Evolutionary conservation across 2,797 vertebrate genomes (phyloP).

Genomic region (Esox lucius): DNA sequence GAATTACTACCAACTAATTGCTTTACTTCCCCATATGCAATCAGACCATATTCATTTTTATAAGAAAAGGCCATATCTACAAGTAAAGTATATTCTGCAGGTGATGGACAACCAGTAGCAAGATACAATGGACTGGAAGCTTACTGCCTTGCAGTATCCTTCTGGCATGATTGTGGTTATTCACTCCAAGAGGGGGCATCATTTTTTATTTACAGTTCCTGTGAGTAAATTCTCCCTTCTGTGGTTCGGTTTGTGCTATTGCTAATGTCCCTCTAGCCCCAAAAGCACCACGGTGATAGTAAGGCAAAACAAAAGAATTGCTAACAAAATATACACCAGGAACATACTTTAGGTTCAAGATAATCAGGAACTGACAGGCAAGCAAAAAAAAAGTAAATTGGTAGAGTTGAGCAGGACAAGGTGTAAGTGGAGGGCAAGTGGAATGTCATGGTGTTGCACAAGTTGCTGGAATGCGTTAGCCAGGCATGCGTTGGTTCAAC

Average conservation of each 20-base stretch:
- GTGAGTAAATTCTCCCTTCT: slow-evolving; percentile 9
- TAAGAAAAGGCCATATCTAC: slow-evolving; percentile 1
- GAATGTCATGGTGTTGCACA: neutral
- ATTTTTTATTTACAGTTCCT: neutral
- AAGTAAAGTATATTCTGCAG: neutral
- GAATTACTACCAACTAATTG: too few relatives aligned
- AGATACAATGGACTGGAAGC: neutral
- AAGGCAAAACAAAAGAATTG: slow-evolving; percentile 40
- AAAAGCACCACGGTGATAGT: slow-evolving; percentile 52
- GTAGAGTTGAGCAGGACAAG: slow-evolving; percentile 26
- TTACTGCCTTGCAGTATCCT: neutral
- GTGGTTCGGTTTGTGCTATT: slow-evolving; percentile 21
- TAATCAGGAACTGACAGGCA: slow-evolving; percentile 26
- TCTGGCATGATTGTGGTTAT: neutral
- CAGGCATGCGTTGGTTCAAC: slow-evolving; percentile 23
- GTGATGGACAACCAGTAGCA: neutral
- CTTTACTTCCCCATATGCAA: too few relatives aligned
- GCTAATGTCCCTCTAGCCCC: slow-evolving; percentile 17
- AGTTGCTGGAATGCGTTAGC: slow-evolving; percentile 15
- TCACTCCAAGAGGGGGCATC: neutral
- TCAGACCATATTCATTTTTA: too few relatives aligned
- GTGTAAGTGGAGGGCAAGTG: slow-evolving; percentile 27
- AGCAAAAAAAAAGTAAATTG: slow-evolving; percentile 27
- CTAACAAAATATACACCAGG: slow-evolving; percentile 25
- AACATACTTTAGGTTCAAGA: slow-evolving; percentile 40